phyloP scores from a whole-genome alignment of 2,888 invertebrate species.

The Dolichopus griseipennis region DNA sequence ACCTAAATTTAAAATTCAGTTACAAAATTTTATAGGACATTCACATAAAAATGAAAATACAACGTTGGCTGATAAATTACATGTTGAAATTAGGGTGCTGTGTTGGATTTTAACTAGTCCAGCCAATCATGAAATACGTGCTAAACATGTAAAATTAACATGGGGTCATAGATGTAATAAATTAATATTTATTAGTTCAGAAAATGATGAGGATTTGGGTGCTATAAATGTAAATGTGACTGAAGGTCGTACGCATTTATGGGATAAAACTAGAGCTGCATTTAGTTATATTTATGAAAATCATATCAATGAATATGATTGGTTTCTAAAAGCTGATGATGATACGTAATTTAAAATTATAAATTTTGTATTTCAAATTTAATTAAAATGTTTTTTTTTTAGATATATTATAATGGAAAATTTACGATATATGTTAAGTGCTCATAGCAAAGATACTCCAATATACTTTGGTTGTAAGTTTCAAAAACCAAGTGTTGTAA shows the following conservation, averaged over 20 bases:
- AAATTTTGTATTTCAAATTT: background rate
- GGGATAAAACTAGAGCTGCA: constrained; percentile 91
- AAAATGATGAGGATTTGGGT: constrained; percentile 62
- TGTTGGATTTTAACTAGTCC: constrained; percentile 95
- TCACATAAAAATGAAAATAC: background rate
- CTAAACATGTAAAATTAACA: constrained; percentile 80
- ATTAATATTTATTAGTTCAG: constrained; percentile 76
- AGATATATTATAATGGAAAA: constrained; percentile 89
- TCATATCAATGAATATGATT: constrained; percentile 73
- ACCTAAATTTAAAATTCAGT: constrained; percentile 36
- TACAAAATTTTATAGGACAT: too few species aligned
- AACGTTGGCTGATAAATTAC: constrained; percentile 41
- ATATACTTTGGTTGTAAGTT: constrained; percentile 84
- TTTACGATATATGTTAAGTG: constrained; percentile 72
- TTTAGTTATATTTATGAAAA: constrained; percentile 76
- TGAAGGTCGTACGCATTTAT: constrained; percentile 79
- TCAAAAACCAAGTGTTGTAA: constrained; percentile 48
- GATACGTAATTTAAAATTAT: constrained; percentile 64
- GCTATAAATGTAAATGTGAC: constrained; percentile 66
- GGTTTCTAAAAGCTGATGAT: constrained; percentile 95
- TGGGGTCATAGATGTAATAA: constrained; percentile 86
- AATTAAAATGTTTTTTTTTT: constrained; percentile 25
- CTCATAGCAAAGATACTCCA: constrained; percentile 58
- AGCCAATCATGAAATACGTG: constrained; percentile 77
- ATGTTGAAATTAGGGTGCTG: constrained; percentile 66